Evolutionary conservation across 2,113 vertebrate genomes (phyloP).

Genomic region (Dolichotis patagonum): DNA sequence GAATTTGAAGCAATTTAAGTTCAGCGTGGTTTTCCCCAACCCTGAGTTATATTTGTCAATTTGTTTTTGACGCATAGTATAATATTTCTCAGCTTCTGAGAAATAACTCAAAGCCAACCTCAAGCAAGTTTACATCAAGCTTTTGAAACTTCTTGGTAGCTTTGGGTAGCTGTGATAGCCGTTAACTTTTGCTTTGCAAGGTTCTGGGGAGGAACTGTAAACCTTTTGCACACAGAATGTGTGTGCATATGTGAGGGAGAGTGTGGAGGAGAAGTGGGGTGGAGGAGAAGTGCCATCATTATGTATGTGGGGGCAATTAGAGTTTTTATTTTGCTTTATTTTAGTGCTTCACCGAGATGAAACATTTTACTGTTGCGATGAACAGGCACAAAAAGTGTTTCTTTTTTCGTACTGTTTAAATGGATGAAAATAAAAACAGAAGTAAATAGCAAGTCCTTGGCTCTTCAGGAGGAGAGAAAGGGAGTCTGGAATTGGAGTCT

Average conservation of each 20-base stretch:
- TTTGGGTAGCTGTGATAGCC: slow-evolving; percentile 46
- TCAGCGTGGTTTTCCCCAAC: slow-evolving; percentile 57
- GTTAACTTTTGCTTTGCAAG: slow-evolving; percentile 55
- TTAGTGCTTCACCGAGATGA: slow-evolving; percentile 5
- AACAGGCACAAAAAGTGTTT: not conserved
- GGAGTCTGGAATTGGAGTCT: not conserved
- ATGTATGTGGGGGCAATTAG: not conserved
- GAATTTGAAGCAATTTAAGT: slow-evolving; percentile 54
- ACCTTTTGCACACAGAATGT: not conserved
- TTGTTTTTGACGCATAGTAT: slow-evolving; percentile 51
- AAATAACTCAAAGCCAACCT: slow-evolving; percentile 71
- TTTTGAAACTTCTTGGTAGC: slow-evolving; percentile 72
- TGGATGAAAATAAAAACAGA: slow-evolving; percentile 36
- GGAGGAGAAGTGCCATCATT: slow-evolving; percentile 13
- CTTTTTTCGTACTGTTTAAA: not conserved
- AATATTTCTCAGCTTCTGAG: slow-evolving; percentile 63
- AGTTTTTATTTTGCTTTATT: slow-evolving; percentile 42
- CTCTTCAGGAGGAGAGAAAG: not conserved
- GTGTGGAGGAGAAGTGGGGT: too few relatives aligned
- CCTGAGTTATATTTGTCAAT: slow-evolving; percentile 66
- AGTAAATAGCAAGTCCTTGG: not conserved
- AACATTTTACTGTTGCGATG: not conserved
- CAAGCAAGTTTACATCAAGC: slow-evolving; percentile 60
- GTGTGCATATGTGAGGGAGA: not conserved
- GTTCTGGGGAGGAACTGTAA: slow-evolving; percentile 56